Conservation (phyloP, 2,113 vertebrate genomes). For the Elaphurus davidianus region DNA sequence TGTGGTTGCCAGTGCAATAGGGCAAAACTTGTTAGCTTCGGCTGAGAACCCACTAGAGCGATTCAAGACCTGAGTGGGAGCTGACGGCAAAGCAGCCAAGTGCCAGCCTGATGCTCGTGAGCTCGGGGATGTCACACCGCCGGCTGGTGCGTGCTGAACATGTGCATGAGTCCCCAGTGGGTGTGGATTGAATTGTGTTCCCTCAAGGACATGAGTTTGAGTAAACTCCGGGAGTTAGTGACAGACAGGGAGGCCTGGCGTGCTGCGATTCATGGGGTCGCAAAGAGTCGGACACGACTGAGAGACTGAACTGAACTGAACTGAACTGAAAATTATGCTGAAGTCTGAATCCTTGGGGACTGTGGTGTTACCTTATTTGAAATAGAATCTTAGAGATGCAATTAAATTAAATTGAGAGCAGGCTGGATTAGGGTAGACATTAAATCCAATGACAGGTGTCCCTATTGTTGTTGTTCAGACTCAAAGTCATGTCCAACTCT, state of each 20-base stretch:
- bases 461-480: neutral
- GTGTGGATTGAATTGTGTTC: no score
- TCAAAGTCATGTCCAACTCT: rapidly evolving
- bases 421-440: neutral
- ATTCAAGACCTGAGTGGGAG: rapidly evolving
- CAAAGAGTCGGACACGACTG: no score
- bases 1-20: rapidly evolving
- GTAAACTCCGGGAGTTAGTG: no score
- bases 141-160: neutral
- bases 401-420: neutral
- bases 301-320: no score
- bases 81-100: rapidly evolving
- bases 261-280: no score
- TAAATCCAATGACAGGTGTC: neutral
- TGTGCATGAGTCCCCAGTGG: rapidly evolving
- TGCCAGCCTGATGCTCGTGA: rapidly evolving
- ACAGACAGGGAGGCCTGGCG: no score
- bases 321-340: no score
- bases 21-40: neutral
- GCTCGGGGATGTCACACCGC: rapidly evolving
- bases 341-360: neutral
- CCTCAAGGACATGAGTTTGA: no score
- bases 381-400: neutral
- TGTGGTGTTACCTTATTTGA: neutral
- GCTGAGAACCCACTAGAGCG: no score